A percentile compares a stretch with the other conserved stretches of the same genome.
These are phyloP conservation scores for Blera fallax DNA, from an alignment of 2,888 invertebrate genomes.

Conservation along the genomic window DNA sequence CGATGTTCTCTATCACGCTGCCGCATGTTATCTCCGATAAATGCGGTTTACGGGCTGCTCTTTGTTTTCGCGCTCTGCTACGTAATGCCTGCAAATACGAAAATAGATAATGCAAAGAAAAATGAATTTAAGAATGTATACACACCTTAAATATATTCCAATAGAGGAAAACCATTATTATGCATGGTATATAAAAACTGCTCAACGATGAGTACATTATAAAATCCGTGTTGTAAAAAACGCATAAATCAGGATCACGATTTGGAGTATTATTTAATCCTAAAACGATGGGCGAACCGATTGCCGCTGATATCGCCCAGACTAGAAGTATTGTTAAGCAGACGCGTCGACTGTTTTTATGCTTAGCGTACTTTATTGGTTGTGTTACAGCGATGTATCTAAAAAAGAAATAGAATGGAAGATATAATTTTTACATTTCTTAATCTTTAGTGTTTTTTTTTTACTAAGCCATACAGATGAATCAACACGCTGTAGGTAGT, in stretches of 20 bases:
- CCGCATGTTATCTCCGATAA: conserved; percentile 88
- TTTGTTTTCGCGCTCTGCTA: conserved; percentile 91
- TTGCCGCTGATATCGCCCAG: conserved; percentile 97
- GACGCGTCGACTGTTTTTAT: conserved; percentile 97
- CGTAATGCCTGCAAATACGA: conserved; percentile 88
- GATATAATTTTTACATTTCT: too few species aligned
- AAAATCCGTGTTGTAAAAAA: conserved; percentile 99
- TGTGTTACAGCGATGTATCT: conserved; percentile 99
- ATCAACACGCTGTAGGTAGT: too few species aligned
- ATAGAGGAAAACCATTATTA: conserved; percentile 99
- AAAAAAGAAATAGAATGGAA: conserved; percentile 78
- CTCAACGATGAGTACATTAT: conserved; percentile 98
- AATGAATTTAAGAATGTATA: conserved; percentile 37
- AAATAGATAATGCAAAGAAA: not conserved
- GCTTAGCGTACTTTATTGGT: conserved; percentile 99
- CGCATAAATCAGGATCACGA: conserved; percentile 91
- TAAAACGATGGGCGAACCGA: conserved; percentile 97
- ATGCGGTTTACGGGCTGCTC: conserved; percentile 90
- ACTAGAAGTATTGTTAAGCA: conserved; percentile 97
- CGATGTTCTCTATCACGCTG: conserved; percentile 94
- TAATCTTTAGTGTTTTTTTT: too few species aligned
- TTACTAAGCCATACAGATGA: too few species aligned
- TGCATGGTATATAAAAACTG: conserved; percentile 99
- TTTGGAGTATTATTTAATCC: conserved; percentile 97
- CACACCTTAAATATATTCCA: conserved; percentile 98